These are phyloP conservation scores for Lophotis ruficrista DNA, from an alignment of 2,113 vertebrate species.

Conservation along the genomic window DNA sequence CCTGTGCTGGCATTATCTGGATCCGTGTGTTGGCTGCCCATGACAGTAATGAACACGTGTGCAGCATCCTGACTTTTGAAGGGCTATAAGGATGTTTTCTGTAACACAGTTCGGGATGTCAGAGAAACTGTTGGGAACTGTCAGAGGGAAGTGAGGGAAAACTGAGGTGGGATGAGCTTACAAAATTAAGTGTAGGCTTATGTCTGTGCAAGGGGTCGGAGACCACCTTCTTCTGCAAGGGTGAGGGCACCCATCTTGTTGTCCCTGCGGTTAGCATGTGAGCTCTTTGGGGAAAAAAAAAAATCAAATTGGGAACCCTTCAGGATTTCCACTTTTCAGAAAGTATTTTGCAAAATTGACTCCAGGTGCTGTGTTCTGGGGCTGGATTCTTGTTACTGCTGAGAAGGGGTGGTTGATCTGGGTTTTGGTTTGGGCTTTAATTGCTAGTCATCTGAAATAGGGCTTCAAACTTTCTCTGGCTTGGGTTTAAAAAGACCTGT, in stretches of 20 bases:
- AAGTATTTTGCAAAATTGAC: background rate
- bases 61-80: background rate
- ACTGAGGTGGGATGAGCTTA: background rate
- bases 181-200: background rate
- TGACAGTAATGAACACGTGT: background rate
- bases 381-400: background rate
- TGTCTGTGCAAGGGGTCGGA: background rate
- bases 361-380: background rate
- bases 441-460: background rate
- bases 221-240: background rate
- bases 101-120: background rate
- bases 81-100: background rate
- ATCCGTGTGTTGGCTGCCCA: rapidly evolving
- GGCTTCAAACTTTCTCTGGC: background rate
- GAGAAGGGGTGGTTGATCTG: background rate
- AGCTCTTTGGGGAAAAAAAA: background rate
- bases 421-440: background rate
- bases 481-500: background rate
- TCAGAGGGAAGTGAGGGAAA: background rate
- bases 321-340: background rate
- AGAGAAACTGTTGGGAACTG: background rate
- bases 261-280: background rate
- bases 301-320: background rate
- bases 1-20: background rate
- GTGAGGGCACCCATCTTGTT: background rate